phyloP scores from a whole-genome alignment of 2,113 vertebrate species.

The Heteronetta atricapilla region DNA sequence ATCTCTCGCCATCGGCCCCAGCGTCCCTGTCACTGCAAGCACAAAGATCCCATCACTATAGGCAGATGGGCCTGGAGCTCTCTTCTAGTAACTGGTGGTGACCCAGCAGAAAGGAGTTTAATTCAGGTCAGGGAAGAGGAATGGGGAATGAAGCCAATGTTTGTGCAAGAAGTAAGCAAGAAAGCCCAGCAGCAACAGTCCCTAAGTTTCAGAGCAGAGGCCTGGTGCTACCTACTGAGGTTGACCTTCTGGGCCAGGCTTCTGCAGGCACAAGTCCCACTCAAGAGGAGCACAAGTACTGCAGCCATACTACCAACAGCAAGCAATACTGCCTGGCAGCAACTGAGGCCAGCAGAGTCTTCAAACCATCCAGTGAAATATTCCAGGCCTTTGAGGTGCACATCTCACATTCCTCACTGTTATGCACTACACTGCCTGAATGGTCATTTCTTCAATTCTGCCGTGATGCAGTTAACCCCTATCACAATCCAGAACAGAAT shows the following conservation, averaged over 20 bases:
- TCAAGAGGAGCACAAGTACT: not conserved
- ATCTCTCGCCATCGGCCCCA: slow-evolving; percentile 83
- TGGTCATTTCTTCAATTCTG: not conserved
- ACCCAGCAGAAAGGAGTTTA: not conserved
- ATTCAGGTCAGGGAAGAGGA: not conserved
- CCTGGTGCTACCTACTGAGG: not conserved
- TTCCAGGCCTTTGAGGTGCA: not conserved
- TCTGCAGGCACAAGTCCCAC: not conserved
- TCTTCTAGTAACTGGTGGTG: not conserved
- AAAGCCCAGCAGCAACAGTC: not conserved
- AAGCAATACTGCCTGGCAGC: not conserved
- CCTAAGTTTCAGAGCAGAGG: not conserved
- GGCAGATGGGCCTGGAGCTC: not conserved
- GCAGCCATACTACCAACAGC: not conserved
- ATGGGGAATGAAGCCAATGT: not conserved
- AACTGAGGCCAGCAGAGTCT: not conserved
- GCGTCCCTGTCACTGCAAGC: not conserved
- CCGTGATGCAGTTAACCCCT: not conserved
- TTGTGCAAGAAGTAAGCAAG: not conserved
- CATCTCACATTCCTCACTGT: not conserved
- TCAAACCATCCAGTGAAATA: not conserved
- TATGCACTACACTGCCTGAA: rapidly evolving
- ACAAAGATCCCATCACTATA: not conserved
- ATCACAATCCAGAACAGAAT: not conserved
- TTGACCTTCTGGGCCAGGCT: not conserved